Conservation (phyloP, 2,113 vertebrate genomes). For the Aphyosemion australe region DNA sequence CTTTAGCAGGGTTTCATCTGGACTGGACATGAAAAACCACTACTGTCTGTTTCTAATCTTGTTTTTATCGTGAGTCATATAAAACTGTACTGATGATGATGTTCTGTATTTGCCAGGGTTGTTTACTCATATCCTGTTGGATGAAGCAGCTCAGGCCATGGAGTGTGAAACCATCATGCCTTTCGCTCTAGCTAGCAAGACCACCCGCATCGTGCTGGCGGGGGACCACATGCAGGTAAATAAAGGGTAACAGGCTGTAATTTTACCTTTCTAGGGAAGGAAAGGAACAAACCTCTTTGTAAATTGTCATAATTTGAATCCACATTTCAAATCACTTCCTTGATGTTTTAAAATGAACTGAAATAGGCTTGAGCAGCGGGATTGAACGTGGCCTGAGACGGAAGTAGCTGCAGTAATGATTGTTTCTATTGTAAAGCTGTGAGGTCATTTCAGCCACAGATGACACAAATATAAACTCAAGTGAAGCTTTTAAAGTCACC, state of each 20-base stretch:
- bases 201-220: slow-evolving; percentile 93
- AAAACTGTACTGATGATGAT: background rate
- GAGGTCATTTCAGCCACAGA: slow-evolving; percentile 21
- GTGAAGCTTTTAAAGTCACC: slow-evolving; percentile 36
- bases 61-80: too few species aligned
- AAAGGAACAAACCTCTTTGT: background rate
- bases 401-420: background rate
- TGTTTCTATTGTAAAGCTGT: background rate
- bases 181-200: slow-evolving; percentile 91
- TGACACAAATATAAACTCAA: slow-evolving; percentile 30
- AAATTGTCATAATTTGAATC: background rate
- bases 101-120: slow-evolving; percentile 81
- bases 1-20: too few species aligned
- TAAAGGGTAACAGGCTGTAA: background rate
- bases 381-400: background rate
- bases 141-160: slow-evolving; percentile 99
- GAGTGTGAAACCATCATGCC: slow-evolving; percentile 99
- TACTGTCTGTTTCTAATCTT: too few species aligned
- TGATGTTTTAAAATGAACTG: background rate
- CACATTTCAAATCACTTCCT: background rate
- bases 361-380: background rate
- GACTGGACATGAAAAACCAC: too few species aligned
- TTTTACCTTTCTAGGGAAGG: background rate
- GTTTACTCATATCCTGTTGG: slow-evolving; percentile 96
- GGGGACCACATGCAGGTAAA: slow-evolving; percentile 99